Base-by-base conservation (phyloP, 2,113 vertebrate genomes). In the Empidonax alnorum region DNA sequence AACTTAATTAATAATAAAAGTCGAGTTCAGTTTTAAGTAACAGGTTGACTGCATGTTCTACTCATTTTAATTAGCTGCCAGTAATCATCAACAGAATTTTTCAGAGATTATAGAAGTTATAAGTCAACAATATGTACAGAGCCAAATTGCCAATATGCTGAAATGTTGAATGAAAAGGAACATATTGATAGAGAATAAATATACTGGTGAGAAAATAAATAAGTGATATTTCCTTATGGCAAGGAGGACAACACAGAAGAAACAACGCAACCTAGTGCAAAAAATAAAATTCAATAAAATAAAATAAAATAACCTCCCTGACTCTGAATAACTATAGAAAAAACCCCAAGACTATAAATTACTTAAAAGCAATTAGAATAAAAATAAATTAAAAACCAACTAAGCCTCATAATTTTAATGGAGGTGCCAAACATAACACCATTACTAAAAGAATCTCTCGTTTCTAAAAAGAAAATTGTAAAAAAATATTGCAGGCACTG, bases 1-100 rank as follows among this genome's bases (percentile, higher is more conserved):
- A 89, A 86, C 86, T 94, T 69, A 92, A 91, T 80, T 75, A 94
- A 77, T 92, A 89, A 62, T 92, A 92, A 93, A 94, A 81, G 49
- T 19, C 84, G 31, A 93, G 63, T 86, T 80, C 53, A 88, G 25
- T 93, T 94, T 84, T 75, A 89, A 62, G 58, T 91, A 96, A 89
- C 27, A 93, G 15, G 58, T 25, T 80, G 53, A 50, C 10, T 83
- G 14, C 88, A 75, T 25, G 49, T 42, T 90, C 74, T 63, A 68
- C 23, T 74, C 41, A 88, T 61, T 85, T 84, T 93, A 92, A 90
- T 80, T 77, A 93, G 28, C 49, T 93, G 89, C 59, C 81, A 96
- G 74, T 84, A 82, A 89, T 66, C 78, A 76, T 79, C 74, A 94
- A 79, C 77, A 72, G 37, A 93, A 24, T 74, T 89, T 89, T 94